A percentile compares a stretch with the other conserved stretches of the same genome.
These are phyloP conservation scores for Polypedilum pembai DNA, from an alignment of 1,140 invertebrate species.

Conservation along the genomic window DNA sequence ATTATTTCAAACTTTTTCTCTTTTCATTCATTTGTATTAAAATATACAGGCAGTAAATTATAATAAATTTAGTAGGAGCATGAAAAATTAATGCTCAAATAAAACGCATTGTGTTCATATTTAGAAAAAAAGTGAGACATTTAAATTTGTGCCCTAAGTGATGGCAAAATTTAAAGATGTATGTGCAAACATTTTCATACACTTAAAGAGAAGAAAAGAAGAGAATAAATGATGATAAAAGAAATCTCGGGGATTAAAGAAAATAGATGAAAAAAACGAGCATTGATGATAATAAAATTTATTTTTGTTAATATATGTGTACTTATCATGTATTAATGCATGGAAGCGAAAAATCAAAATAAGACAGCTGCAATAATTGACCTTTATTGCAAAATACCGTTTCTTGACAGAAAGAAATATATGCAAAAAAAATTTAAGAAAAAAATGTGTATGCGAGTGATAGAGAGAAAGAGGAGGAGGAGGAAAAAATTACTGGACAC, in stretches of 20 bases:
- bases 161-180: too few species aligned
- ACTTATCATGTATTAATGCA: background rate
- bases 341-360: background rate
- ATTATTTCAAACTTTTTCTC: background rate
- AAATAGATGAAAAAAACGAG: background rate
- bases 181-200: background rate
- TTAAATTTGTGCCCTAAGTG: too few species aligned
- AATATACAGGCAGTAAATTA: too few species aligned
- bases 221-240: background rate
- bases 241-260: background rate
- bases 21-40: background rate
- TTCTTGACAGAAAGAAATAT: background rate
- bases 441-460: too few species aligned
- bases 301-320: background rate
- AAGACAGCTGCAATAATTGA: background rate
- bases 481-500: background rate
- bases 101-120: too few species aligned
- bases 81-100: too few species aligned
- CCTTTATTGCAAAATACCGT: slow-evolving; percentile 17
- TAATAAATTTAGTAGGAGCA: too few species aligned
- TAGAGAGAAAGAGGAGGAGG: background rate
- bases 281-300: background rate
- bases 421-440: too few species aligned
- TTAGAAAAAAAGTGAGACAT: too few species aligned
- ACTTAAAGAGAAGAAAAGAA: background rate